Conservation (phyloP, 1,140 invertebrate species). For the Vanessa atalanta region DNA sequence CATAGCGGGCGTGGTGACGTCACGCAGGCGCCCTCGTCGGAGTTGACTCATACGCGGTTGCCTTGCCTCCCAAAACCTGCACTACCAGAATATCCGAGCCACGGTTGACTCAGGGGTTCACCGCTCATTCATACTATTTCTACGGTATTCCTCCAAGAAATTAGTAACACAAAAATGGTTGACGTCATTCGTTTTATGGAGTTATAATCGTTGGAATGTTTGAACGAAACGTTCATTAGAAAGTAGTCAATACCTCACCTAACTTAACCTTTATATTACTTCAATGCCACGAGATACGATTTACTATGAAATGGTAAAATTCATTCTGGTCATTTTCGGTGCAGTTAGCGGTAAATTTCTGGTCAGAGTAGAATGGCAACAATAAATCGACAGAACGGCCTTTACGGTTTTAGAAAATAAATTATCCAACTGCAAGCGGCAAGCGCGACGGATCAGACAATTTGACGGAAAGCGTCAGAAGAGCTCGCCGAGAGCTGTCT, state of each 20-base stretch:
- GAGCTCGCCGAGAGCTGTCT: no score
- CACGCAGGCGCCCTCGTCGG: conserved; percentile 35
- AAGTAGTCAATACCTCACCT: neutral
- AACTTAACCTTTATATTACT: neutral
- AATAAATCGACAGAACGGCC: conserved; percentile 23
- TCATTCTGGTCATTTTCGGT: neutral
- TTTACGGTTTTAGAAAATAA: conserved; percentile 27
- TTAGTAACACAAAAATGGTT: neutral
- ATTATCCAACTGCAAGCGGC: conserved; percentile 10
- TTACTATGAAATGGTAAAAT: neutral
- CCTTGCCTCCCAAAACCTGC: conserved; percentile 27
- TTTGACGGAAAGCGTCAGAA: neutral
- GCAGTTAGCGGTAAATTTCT: conserved; percentile 15
- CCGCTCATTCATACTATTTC: conserved; percentile 33
- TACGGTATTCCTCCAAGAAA: conserved; percentile 22
- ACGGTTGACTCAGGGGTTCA: conserved; percentile 28
- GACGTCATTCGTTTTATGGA: neutral
- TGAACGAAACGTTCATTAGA: neutral
- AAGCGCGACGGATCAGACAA: neutral
- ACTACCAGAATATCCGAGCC: conserved; percentile 9
- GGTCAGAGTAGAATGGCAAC: conserved; percentile 9
- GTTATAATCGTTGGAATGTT: neutral
- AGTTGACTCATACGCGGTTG: conserved; percentile 29
- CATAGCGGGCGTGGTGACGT: conserved; percentile 53
- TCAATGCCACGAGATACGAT: neutral